Base-by-base conservation (phyloP, 1,140 invertebrate species). In the Drosophila pruinosa region DNA sequence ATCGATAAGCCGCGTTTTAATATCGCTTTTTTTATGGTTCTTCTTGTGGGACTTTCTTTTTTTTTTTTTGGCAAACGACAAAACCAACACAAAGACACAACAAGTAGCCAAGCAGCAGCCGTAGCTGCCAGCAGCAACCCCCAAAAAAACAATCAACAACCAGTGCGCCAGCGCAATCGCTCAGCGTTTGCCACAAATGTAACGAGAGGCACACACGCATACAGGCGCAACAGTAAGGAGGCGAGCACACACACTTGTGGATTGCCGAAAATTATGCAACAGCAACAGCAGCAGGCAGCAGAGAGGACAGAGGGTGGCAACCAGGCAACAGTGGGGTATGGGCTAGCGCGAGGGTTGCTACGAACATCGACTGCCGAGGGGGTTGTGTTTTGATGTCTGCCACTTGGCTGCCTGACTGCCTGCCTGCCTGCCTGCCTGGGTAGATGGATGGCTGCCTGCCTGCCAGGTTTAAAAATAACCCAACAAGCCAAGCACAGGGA, bases 241-340 rank as follows among this genome's bases (percentile, higher is more conserved):
- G 47, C 68, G 34, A 71, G 75, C 81, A 90, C 89, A 90, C 89
- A 90, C 89, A 90, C 89, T 90, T 90, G 89, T 90, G 89, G 89
- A 89, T 79, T 89, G 83, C 75, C 83, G 82, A 88, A 88, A 86
- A 86, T 88, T 86, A 86, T 85, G 82, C 81, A 85, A 88, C 80
- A 85, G 80, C 81, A 83, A 28, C 53, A 53, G 47, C 8, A 41
- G 28, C 14, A 34, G 39, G 12, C 28, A 64, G 19, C 1, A 36
- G 34, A n/a, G 54, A 59, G 64, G 26, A 19, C n/a, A 58, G 65
- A 17, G 17, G 31, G 38, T 48, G 52, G 28, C 19, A 36, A n/a
- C n/a, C n/a, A n/a, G n/a, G 22, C 10, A 14, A 8, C 2, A 28
- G 50, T 34, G 45, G 56, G 57, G 64, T 12, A 2, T 59, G 34